Base-by-base conservation (phyloP, 2,113 vertebrate genomes). In the Cheilinus undulatus region DNA sequence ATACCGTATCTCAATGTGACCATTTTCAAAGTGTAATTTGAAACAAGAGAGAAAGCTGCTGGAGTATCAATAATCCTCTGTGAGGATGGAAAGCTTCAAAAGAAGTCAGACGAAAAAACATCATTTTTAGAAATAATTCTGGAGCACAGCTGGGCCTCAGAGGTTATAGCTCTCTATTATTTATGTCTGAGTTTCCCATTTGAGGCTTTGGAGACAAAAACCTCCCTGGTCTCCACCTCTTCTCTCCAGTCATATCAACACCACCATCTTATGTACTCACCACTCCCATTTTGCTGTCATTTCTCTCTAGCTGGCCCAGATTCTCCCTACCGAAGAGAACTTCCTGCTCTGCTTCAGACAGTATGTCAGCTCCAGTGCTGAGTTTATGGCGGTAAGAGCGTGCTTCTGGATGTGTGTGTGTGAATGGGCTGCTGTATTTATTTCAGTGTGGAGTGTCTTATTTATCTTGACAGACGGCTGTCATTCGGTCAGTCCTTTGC, bases 251-350 rank as follows among this genome's bases (percentile, higher is more conserved):
- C 50, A 28, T 48, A 48, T 61, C 53, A 67, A 27, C 19, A 48
- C 52, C 69, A 70, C 32, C 73, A 81, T 82, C 66, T 71, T 82
- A 19, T 69, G 58, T 76, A 64, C 72, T 87, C 77, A 73, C 80
- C 42, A 36, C 67, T 80, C 40, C 69, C 67, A 51, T 82, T 77
- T 86, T 30, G 40, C 54, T 87, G 72, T 84, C 65, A 36, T 51
- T 78, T 69, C 50, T 79, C 66, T 61, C 68, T 83, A 99, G 97
- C 92, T 99, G 92, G 98, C 97, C 51, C 97, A 99, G 95, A 99
- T 99, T 92, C 94, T 99, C 68, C 98, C 98, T 3, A 99, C 97
- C 0, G 97, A 99, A 83, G 97, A 99, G 93, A 99, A 97, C 91
- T 99, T 99, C 87, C 90, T 99, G 67, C 93, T 99, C 74, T 99